A percentile compares a stretch with the other conserved stretches of the same genome.
Evolutionary conservation across 2,797 vertebrate genomes (phyloP).

Genomic region (Brotula barbata): DNA sequence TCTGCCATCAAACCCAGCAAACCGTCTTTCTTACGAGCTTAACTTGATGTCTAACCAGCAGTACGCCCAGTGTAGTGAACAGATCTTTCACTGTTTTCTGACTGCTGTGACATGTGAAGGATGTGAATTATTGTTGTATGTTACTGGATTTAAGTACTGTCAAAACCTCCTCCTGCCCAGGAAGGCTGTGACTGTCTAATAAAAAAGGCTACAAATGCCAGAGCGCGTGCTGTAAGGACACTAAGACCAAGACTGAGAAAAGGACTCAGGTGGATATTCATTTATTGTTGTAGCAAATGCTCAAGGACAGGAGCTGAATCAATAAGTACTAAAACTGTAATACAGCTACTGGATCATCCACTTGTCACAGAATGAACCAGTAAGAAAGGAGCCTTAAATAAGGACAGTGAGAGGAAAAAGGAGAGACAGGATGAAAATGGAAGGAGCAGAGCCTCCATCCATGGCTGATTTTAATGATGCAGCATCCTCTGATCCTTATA

Average conservation of each 20-base stretch:
- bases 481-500: constrained; percentile 19
- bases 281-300: not conserved
- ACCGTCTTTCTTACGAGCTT: not conserved
- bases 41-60: not conserved
- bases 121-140: too few species aligned
- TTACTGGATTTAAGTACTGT: not conserved
- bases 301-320: constrained; percentile 11
- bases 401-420: constrained; percentile 5
- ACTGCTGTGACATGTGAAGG: too few species aligned
- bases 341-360: constrained; percentile 16
- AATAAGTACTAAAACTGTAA: constrained; percentile 30
- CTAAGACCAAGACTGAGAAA: too few species aligned
- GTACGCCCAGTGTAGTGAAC: not conserved
- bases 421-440: not conserved
- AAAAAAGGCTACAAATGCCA: constrained; percentile 58
- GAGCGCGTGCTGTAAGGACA: constrained; percentile 14
- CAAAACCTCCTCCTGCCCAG: constrained; percentile 58
- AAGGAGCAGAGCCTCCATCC: not conserved
- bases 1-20: not conserved
- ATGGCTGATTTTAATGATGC: constrained; percentile 20
- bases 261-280: not conserved
- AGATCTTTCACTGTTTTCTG: too few species aligned
- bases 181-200: constrained; percentile 60
- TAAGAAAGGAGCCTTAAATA: constrained; percentile 13
- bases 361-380: constrained; percentile 30